Evolutionary conservation across 1,140 invertebrate species (phyloP).

Genomic region (Helicoverpa armigera): DNA sequence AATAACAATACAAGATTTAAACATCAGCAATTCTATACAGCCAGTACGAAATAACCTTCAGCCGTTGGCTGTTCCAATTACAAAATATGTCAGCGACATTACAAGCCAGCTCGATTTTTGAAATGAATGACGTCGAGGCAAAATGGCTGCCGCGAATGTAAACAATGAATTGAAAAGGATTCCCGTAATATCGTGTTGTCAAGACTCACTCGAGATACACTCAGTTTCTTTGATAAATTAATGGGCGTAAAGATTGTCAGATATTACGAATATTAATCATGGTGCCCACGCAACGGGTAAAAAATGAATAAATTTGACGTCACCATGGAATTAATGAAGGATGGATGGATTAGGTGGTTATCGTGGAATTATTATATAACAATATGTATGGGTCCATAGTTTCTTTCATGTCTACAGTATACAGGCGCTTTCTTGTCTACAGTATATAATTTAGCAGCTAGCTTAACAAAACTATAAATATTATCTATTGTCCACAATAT

Average conservation of each 20-base stretch:
- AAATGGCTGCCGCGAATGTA: constrained; percentile 24
- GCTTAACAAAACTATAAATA: too few species aligned
- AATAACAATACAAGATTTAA: too few species aligned
- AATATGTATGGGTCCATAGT: neutral
- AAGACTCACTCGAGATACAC: constrained; percentile 37
- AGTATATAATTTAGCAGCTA: neutral
- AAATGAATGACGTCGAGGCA: constrained; percentile 5
- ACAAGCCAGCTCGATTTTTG: constrained; percentile 29
- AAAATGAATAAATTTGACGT: constrained; percentile 42
- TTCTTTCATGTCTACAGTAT: neutral
- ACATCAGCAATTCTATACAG: too few species aligned
- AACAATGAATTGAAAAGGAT: constrained; percentile 43
- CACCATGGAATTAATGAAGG: constrained; percentile 20
- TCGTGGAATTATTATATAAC: constrained; percentile 30
- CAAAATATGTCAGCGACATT: constrained; percentile 29
- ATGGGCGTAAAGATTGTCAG: constrained; percentile 37
- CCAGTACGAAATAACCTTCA: neutral
- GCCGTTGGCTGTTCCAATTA: constrained; percentile 20
- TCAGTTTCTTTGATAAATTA: constrained; percentile 43
- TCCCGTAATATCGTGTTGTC: constrained; percentile 35
- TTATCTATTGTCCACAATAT: too few species aligned
- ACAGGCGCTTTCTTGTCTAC: neutral
- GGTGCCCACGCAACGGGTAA: constrained; percentile 33
- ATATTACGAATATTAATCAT: constrained; percentile 46
- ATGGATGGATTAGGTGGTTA: constrained; percentile 38